Evolutionary conservation across 2,797 vertebrate species (phyloP).

Genomic region (Melanotaenia nigrans): DNA sequence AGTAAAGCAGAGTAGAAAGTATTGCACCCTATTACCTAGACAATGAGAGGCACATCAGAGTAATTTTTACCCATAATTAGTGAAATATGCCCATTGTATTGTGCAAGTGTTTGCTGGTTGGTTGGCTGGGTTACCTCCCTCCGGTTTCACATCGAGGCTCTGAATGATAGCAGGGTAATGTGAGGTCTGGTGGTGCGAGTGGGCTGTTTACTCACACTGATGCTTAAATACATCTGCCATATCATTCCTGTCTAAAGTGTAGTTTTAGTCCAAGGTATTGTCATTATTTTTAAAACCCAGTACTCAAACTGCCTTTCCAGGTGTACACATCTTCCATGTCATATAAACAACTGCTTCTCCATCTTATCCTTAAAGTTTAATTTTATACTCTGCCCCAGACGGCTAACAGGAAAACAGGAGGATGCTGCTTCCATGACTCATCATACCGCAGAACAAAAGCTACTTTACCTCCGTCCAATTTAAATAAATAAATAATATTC

Average conservation of each 20-base stretch:
- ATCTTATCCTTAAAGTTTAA: no score
- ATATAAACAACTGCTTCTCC: no score
- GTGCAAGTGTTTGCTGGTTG: slow-evolving; percentile 39
- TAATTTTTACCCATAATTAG: slow-evolving; percentile 57
- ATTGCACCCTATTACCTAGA: slow-evolving; percentile 30
- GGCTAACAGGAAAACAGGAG: no score
- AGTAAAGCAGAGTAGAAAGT: slow-evolving; percentile 33
- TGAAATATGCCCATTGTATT: slow-evolving; percentile 51
- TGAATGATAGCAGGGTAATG: background rate
- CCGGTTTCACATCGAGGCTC: background rate
- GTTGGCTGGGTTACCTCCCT: slow-evolving; percentile 31
- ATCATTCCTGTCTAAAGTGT: background rate
- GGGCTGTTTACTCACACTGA: slow-evolving; percentile 4
- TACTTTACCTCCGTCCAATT: no score
- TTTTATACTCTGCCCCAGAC: no score
- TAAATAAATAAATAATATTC: no score
- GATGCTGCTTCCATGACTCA: no score
- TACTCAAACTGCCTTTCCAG: no score
- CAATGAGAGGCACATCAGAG: slow-evolving; percentile 29
- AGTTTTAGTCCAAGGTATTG: background rate
- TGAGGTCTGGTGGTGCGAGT: background rate
- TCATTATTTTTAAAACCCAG: no score
- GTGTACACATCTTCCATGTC: no score
- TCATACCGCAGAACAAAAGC: no score
- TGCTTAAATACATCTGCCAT: background rate